Base-by-base conservation (phyloP, 2,888 invertebrate genomes). In the Drosophila mimetica region DNA sequence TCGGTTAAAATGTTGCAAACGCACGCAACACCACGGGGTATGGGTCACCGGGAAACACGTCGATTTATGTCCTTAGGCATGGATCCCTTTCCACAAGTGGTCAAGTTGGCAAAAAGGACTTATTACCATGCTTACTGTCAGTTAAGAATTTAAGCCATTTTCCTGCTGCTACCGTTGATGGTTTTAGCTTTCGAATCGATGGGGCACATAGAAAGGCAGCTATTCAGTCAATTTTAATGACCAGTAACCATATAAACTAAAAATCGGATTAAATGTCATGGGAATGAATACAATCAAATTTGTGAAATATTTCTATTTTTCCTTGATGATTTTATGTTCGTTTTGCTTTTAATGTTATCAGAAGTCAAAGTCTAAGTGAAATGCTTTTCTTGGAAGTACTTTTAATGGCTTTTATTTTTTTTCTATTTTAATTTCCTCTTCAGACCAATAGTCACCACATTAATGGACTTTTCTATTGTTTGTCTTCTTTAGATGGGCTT, bases 61-160 rank as follows among this genome's bases (percentile, higher is more conserved):
- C 41, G 30, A 46, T 22, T 32, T 39, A 37, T 18, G 39, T 39
- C 16, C 16, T 9, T 37, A 20, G 46, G 7, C 30, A 53, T 28
- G 53, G 47, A 22, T 30, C 22, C 16, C 22, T 34, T 34, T 11
- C 50, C 32, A 48, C 14, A 54, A 32, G 32, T 22, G 32, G 22
- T n/a, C 11, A 14, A 32, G 20, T 48, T 54, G 47, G 32, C 30
- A 20, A 30, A 30, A 18, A 32, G 22, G 48, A 14, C 48, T 22
- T 54, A 48, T 48, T 48, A 32, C 50, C 54, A 16, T 54, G 54
- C 41, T n/a, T 42, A 42, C 22, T n/a, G 22, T 42, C 41, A 20
- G n/a, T 54, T 54, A 54, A 34, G 54, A 48, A 48, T 22, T 54
- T 48, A 48, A 54, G 32, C 48, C 48, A 54, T 54, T 34, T 54